Base-by-base conservation (phyloP, 2,888 invertebrate genomes). In the Lasioglossum leucozonium region DNA sequence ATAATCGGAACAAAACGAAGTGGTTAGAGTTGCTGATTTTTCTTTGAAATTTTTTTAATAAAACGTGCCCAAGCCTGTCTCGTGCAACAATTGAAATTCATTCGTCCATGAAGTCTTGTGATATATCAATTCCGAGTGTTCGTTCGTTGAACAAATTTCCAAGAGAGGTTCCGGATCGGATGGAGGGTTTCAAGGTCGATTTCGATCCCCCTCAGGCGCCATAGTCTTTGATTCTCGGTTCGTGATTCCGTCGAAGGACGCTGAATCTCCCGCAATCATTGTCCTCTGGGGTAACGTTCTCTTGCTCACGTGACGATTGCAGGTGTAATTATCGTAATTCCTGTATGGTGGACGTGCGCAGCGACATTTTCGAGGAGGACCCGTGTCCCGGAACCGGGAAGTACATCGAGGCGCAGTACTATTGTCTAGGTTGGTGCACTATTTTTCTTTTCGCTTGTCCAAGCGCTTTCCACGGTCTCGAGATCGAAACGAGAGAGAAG, bases 381-480 rank as follows among this genome's bases (percentile, higher is more conserved):
- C 96, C 96, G 86, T 96, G 96, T 94, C 96, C 96, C 86, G 96
- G 95, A 87, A 96, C 96, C 88, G 95, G 94, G 91, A 96, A 96
- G 95, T 96, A 96, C 95, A 95, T 96, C 92, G 96, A 96, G 94
- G 96, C 95, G 88, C 96, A 96, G 85, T 96, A 95, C 95, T 92
- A 93, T 89, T 96, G 96, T 93, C 93, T 94, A 93, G 94, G 94
- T 94, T 93, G 92, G 94, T 94, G 93, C 67, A 87, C 30, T 81
- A 55, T 79, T 87, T 87, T 91, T 8, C 13, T 34, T 42, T n/a
- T n/a, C 67, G 67, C 37, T 34, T 4, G 37, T 51, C 58, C 73
- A 77, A 65, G 72, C 67, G 55, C 67, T 76, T 78, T 62, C 80
- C 84, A 74, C 77, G 73, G n/a, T 13, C 37, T 22, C 30, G n/a